These are phyloP conservation scores for Cyprinodon diabolis DNA, from an alignment of 2,797 vertebrate genomes.

Conservation along the genomic window DNA sequence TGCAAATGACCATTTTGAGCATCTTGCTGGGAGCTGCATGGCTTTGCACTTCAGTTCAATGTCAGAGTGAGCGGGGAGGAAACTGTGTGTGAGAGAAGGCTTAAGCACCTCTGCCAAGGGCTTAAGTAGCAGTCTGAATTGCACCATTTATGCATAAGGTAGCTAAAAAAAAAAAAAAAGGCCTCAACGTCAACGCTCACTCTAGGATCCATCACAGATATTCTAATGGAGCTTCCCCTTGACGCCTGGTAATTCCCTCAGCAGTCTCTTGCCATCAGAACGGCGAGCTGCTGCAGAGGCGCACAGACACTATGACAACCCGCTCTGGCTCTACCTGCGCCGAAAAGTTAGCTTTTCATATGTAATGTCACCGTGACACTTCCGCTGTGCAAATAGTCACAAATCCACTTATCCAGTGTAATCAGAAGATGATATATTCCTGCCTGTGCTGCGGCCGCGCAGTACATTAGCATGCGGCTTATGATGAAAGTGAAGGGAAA, in stretches of 20 bases:
- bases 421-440: slow-evolving; percentile 60
- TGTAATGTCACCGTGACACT: slow-evolving; percentile 51
- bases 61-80: slow-evolving; percentile 58
- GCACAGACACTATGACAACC: slow-evolving; percentile 58
- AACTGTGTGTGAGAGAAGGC: slow-evolving; percentile 55
- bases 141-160: slow-evolving; percentile 67
- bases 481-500: slow-evolving; percentile 64
- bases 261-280: slow-evolving; percentile 46
- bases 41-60: slow-evolving; percentile 67
- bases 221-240: slow-evolving; percentile 61
- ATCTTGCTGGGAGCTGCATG: slow-evolving; percentile 35
- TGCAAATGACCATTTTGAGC: slow-evolving; percentile 49
- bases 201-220: slow-evolving; percentile 66
- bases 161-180: slow-evolving; percentile 40
- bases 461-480: slow-evolving; percentile 58
- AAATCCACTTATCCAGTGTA: slow-evolving; percentile 62
- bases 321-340: slow-evolving; percentile 44
- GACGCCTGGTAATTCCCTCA: slow-evolving; percentile 65
- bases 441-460: slow-evolving; percentile 17
- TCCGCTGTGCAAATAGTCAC: slow-evolving; percentile 64
- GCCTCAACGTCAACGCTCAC: slow-evolving; percentile 53
- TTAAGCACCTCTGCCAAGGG: slow-evolving; percentile 63
- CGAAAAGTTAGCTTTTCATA: slow-evolving; percentile 47
- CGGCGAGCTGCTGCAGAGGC: slow-evolving; percentile 48
- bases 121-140: slow-evolving; percentile 67